A percentile compares a stretch with the other conserved stretches of the same genome.
Conservation (phyloP, 2,888 invertebrate species). For the Zygaena filipendulae region DNA sequence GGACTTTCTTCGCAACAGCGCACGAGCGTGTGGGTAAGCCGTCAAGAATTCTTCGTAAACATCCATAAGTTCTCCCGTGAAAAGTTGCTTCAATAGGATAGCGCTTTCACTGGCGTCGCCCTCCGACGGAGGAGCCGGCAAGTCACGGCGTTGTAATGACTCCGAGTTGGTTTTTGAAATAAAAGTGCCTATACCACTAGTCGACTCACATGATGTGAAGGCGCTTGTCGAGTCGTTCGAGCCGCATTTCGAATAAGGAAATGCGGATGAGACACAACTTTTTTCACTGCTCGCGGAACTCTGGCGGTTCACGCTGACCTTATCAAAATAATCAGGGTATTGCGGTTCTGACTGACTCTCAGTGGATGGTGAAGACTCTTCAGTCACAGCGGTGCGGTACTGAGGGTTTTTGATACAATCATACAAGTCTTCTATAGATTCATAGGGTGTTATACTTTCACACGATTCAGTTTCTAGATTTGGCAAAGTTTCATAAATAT, state of each 20-base stretch:
- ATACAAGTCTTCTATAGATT: constrained; percentile 61
- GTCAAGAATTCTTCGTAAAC: constrained; percentile 74
- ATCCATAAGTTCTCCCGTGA: constrained; percentile 73
- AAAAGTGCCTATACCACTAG: constrained; percentile 53
- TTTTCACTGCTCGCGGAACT: constrained; percentile 59
- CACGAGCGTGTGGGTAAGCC: constrained; percentile 69
- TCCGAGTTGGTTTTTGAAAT: constrained; percentile 44
- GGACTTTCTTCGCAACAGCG: constrained; percentile 71
- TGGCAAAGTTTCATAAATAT: constrained; percentile 50
- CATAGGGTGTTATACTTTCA: constrained; percentile 58
- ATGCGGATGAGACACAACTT: constrained; percentile 58
- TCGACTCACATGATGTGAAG: constrained; percentile 57
- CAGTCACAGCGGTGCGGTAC: constrained; percentile 42
- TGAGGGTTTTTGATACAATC: constrained; percentile 61
- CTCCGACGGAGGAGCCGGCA: constrained; percentile 43
- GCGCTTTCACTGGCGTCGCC: constrained; percentile 45
- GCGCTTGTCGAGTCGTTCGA: constrained; percentile 56
- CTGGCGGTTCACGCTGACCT: constrained; percentile 47
- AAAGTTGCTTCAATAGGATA: constrained; percentile 66
- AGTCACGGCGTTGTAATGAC: constrained; percentile 43
- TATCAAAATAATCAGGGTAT: constrained; percentile 52
- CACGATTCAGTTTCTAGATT: constrained; percentile 50
- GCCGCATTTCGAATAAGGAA: constrained; percentile 62
- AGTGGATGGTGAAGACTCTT: constrained; percentile 53
- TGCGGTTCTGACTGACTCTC: constrained; percentile 55